Percentiles rank a stretch among this genome's conserved stretches.
phyloP scores from a whole-genome alignment of 2,797 vertebrate species.

The Alcedo quadribrachys region DNA sequence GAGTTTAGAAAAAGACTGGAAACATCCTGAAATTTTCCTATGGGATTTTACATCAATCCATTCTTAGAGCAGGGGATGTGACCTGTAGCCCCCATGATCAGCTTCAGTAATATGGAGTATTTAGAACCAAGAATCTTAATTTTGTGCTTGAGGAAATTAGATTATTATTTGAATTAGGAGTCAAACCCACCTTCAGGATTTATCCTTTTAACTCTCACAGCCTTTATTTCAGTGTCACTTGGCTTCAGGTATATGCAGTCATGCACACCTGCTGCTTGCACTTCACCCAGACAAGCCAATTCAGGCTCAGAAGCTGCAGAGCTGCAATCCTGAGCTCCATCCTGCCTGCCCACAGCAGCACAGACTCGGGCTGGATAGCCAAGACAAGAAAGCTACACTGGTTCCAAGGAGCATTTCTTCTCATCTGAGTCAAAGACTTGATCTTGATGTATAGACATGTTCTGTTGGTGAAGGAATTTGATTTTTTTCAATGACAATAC shows the following conservation, averaged over 20 bases:
- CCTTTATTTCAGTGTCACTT: neutral
- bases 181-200: neutral
- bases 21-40: neutral
- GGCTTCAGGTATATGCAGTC: neutral
- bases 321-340: neutral
- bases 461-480: neutral
- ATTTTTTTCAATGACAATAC: neutral
- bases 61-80: neutral
- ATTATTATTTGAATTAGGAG: neutral
- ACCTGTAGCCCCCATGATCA: neutral
- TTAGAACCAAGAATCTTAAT: neutral
- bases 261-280: neutral
- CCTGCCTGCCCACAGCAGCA: neutral
- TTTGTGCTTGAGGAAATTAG: neutral
- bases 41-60: neutral
- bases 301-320: neutral
- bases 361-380: rapidly evolving
- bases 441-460: neutral
- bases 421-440: neutral
- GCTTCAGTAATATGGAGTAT: neutral
- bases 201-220: neutral
- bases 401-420: neutral
- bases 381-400: neutral
- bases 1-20: neutral
- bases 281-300: neutral